Evolutionary conservation across 2,888 invertebrate genomes (phyloP).

Genomic region (Eilema depressum): DNA sequence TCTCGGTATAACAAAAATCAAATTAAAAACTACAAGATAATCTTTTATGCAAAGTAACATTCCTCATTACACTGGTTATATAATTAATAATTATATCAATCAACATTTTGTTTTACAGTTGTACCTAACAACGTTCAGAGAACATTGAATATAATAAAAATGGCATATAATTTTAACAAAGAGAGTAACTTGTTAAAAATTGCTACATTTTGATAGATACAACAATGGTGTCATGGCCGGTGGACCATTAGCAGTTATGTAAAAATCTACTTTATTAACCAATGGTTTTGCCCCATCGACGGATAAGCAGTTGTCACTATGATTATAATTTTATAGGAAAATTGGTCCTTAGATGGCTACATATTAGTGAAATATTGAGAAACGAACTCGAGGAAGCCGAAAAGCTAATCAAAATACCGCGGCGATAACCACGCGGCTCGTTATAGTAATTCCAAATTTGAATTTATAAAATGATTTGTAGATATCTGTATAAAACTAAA

Average conservation of each 20-base stretch:
- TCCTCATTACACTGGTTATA: constrained; percentile 23
- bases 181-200: constrained; percentile 12
- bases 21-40: constrained; percentile 39
- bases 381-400: constrained; percentile 44
- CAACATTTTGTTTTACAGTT: constrained; percentile 9
- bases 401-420: constrained; percentile 36
- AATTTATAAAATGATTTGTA: constrained; percentile 64
- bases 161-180: not conserved
- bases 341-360: constrained; percentile 55
- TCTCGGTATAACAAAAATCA: constrained; percentile 23
- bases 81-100: not conserved
- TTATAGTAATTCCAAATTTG: constrained; percentile 52
- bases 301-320: constrained; percentile 30
- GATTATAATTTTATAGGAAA: constrained; percentile 46
- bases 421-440: constrained; percentile 27
- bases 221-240: not conserved
- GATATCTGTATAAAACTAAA: constrained; percentile 73
- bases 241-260: constrained; percentile 1
- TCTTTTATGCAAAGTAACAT: constrained; percentile 31
- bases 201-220: constrained; percentile 1
- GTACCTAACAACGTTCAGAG: constrained; percentile 2
- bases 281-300: constrained; percentile 12
- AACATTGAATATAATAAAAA: constrained; percentile 1
- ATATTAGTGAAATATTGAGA: constrained; percentile 37
- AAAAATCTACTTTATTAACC: constrained; percentile 8